A percentile compares a stretch with the other conserved stretches of the same genome.
Conservation (phyloP, 2,797 vertebrate species). For the Chelmon rostratus region DNA sequence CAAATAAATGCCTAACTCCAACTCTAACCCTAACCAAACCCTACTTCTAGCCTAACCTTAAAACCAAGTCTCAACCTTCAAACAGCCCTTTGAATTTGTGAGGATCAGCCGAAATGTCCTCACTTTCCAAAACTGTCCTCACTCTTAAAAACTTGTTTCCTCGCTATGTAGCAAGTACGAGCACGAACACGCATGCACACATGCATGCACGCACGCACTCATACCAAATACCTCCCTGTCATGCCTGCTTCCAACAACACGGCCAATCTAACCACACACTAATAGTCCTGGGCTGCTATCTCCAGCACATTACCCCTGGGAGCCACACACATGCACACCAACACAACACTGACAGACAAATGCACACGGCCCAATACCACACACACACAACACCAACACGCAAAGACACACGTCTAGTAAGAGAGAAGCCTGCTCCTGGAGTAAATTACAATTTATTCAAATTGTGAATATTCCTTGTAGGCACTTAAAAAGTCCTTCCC, state of each 20-base stretch:
- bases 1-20: too few species aligned
- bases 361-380: constrained; percentile 24
- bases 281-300: constrained; percentile 70
- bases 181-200: constrained; percentile 3
- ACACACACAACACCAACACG: constrained; percentile 25
- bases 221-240: constrained; percentile 65
- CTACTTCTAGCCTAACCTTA: too few species aligned
- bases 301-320: constrained; percentile 59
- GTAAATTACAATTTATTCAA: constrained; percentile 77
- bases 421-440: constrained; percentile 50
- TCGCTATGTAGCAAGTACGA: too few species aligned
- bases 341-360: constrained; percentile 46
- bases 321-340: constrained; percentile 47
- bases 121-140: too few species aligned
- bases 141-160: too few species aligned
- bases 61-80: too few species aligned
- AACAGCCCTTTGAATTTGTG: too few species aligned
- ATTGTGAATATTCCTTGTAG: constrained; percentile 81
- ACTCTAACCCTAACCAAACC: too few species aligned
- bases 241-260: constrained; percentile 70
- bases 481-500: constrained; percentile 82
- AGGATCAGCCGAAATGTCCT: too few species aligned
- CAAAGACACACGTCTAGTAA: constrained; percentile 27
- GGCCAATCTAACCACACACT: constrained; percentile 71
- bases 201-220: constrained; percentile 18